Percentiles rank a stretch among this genome's conserved stretches.
These are phyloP conservation scores for Phragmatobia fuliginosa DNA, from an alignment of 2,888 invertebrate genomes.

Conservation along the genomic window DNA sequence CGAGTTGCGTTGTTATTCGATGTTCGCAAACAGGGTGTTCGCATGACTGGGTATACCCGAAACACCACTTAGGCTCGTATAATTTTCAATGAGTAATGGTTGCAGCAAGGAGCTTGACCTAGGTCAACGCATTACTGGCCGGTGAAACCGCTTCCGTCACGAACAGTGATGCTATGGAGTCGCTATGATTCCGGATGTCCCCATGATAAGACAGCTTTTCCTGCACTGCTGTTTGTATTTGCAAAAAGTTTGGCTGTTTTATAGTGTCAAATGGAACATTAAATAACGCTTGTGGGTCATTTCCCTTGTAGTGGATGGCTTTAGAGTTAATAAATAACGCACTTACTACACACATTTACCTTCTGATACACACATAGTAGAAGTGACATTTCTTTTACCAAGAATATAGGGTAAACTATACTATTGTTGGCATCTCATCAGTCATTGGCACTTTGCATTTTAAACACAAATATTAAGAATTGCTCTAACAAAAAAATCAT, in stretches of 20 bases:
- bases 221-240: conserved; percentile 24
- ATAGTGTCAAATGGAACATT: conserved; percentile 30
- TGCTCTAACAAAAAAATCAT: no score
- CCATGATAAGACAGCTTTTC: conserved; percentile 39
- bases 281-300: conserved; percentile 31
- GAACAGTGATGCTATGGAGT: conserved; percentile 56
- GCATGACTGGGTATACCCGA: conserved; percentile 77
- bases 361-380: not conserved
- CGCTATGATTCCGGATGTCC: conserved; percentile 51
- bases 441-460: no score
- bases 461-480: no score
- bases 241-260: conserved; percentile 44
- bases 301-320: conserved; percentile 2
- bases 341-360: not conserved
- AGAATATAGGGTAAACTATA: no score
- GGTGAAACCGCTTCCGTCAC: conserved; percentile 65
- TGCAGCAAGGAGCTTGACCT: conserved; percentile 72
- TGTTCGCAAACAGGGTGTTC: conserved; percentile 54
- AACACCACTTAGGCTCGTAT: conserved; percentile 83
- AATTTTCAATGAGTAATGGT: conserved; percentile 84
- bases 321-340: not conserved
- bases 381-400: no score
- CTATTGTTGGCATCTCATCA: no score
- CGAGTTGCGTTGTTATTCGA: conserved; percentile 54
- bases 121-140: conserved; percentile 78